phyloP scores from a whole-genome alignment of 1,140 invertebrate genomes.

The Drosophila tsacasi region DNA sequence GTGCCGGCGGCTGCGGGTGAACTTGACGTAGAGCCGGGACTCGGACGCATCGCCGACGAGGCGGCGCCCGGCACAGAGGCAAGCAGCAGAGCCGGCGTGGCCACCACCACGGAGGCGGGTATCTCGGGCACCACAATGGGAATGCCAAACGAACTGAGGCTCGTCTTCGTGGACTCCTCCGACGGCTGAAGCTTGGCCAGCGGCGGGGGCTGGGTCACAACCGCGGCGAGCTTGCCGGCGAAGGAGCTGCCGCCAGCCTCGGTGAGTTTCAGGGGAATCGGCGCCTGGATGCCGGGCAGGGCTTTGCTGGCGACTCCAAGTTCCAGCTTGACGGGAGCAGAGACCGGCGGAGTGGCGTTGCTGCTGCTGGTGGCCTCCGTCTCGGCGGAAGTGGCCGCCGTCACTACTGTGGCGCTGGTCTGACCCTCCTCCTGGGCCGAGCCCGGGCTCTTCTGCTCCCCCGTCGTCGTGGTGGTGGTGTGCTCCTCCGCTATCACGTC shows the following conservation, averaged over 20 bases:
- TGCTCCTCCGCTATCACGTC: constrained; percentile 70
- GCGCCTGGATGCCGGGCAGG: constrained; percentile 51
- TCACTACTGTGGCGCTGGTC: constrained; percentile 17
- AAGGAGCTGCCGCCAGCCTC: constrained; percentile 30
- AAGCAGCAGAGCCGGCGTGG: constrained; percentile 40
- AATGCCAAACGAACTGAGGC: constrained; percentile 48
- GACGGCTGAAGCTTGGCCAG: constrained; percentile 13
- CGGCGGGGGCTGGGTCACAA: constrained; percentile 27
- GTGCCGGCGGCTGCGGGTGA: constrained; percentile 4
- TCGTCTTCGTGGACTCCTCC: neutral
- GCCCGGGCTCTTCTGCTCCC: constrained; percentile 61
- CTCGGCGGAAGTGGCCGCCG: constrained; percentile 3
- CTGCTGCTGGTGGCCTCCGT: constrained; percentile 44
- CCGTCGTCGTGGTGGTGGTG: constrained; percentile 50
- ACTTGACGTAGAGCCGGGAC: constrained; percentile 28
- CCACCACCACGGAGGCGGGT: constrained; percentile 74
- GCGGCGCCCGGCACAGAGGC: constrained; percentile 23
- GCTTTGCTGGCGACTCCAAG: constrained; percentile 30
- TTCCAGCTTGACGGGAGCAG: constrained; percentile 64
- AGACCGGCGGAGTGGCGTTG: constrained; percentile 16
- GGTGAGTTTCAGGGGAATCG: constrained; percentile 60
- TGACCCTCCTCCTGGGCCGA: constrained; percentile 43
- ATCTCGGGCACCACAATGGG: constrained; percentile 78
- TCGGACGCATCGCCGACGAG: constrained; percentile 42
- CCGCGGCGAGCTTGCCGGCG: constrained; percentile 31